These are phyloP conservation scores for Tachysurus vachellii DNA, from an alignment of 2,113 vertebrate genomes.

Conservation along the genomic window DNA sequence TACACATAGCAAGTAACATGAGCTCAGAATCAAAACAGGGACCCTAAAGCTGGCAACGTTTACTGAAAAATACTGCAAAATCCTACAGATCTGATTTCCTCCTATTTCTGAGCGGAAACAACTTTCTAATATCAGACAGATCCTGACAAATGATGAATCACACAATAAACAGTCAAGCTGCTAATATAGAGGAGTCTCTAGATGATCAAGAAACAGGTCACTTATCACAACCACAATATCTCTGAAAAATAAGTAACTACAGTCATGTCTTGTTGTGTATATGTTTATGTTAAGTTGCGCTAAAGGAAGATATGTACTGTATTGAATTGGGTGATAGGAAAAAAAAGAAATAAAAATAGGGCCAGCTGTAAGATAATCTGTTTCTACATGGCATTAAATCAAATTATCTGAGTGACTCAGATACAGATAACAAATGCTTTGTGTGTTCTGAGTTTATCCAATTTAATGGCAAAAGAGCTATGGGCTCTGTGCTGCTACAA, in stretches of 20 bases:
- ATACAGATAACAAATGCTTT: not conserved
- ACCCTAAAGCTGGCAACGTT: not conserved
- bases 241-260: not conserved
- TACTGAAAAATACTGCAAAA: constrained; percentile 5
- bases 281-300: not conserved
- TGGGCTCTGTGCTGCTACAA: not conserved
- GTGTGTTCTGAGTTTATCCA: not conserved
- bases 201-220: not conserved
- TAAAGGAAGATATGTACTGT: not conserved
- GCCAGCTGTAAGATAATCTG: not conserved
- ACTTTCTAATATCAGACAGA: constrained; percentile 19
- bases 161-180: not conserved
- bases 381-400: not conserved
- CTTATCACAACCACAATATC: not conserved
- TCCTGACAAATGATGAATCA: not conserved
- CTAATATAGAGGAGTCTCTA: not conserved
- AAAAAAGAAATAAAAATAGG: not conserved
- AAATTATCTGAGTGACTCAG: not conserved
- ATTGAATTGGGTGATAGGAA: not conserved
- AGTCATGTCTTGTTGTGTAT: not conserved
- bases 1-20: not conserved
- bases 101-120: not conserved
- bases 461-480: not conserved
- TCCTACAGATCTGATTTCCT: constrained; percentile 3
- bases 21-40: not conserved